A percentile compares a stretch with the other conserved stretches of the same genome.
Evolutionary conservation across 2,888 invertebrate species (phyloP).

Genomic region (Melinaea menophilus): DNA sequence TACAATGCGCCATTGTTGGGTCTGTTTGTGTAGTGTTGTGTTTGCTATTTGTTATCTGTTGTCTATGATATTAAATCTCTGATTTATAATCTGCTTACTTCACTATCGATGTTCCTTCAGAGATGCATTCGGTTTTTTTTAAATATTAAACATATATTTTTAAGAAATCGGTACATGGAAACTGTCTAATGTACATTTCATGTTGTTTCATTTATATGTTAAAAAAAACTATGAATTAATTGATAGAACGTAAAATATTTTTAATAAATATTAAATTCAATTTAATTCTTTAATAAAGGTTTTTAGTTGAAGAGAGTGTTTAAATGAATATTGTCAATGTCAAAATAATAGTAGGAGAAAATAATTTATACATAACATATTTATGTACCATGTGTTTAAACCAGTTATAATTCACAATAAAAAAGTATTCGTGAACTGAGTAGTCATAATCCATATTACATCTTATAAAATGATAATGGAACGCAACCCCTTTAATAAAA

Average conservation of each 20-base stretch:
- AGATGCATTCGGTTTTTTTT: background rate
- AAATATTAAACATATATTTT: background rate
- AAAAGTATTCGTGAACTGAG: slow-evolving; percentile 3
- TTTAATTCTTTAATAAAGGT: no score
- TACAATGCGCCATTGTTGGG: slow-evolving; percentile 40
- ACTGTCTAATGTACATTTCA: no score
- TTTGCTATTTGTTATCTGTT: slow-evolving; percentile 36
- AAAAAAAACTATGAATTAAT: no score
- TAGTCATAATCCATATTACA: background rate
- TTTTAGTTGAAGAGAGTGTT: no score
- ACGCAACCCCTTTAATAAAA: slow-evolving; percentile 28
- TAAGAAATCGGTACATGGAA: no score
- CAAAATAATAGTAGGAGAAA: no score
- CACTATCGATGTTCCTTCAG: slow-evolving; percentile 10
- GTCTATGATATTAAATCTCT: slow-evolving; percentile 29
- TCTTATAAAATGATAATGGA: slow-evolving; percentile 13
- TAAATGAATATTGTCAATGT: no score
- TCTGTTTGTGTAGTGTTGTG: slow-evolving; percentile 31
- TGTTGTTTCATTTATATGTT: no score
- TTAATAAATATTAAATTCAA: no score
- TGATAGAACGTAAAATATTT: no score
- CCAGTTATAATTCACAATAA: background rate
- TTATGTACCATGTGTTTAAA: background rate
- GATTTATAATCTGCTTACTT: slow-evolving; percentile 33
- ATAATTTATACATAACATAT: no score